Evolutionary conservation across 2,888 invertebrate species (phyloP).

Genomic region (Holacanthella duospinosa): DNA sequence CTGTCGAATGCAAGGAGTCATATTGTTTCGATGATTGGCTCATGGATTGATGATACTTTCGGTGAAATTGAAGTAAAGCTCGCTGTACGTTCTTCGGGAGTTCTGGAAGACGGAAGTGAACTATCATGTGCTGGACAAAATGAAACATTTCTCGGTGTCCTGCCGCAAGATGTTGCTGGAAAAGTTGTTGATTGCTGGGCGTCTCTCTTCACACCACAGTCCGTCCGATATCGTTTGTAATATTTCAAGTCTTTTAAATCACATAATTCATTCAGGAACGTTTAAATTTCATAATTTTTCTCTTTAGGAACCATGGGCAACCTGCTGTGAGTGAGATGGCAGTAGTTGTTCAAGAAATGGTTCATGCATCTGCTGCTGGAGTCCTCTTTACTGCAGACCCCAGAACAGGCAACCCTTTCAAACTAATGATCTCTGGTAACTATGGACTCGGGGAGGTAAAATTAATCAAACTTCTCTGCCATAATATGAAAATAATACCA

Average conservation of each 20-base stretch:
- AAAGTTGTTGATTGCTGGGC: constrained; percentile 68
- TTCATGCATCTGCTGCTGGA: constrained; percentile 56
- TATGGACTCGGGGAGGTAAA: constrained; percentile 71
- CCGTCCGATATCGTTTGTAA: constrained; percentile 66
- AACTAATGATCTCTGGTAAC: constrained; percentile 64
- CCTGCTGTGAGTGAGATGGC: constrained; percentile 58
- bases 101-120: constrained; percentile 69
- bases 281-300: constrained; percentile 10
- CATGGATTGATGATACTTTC: constrained; percentile 27
- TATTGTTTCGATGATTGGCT: constrained; percentile 38
- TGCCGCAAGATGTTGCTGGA: constrained; percentile 45
- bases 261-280: not conserved
- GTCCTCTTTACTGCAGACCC: constrained; percentile 75
- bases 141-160: constrained; percentile 61
- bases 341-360: constrained; percentile 70
- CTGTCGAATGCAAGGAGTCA: constrained; percentile 37
- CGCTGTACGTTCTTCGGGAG: constrained; percentile 60
- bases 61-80: constrained; percentile 40
- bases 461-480: not conserved
- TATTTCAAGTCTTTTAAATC: not conserved
- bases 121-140: constrained; percentile 76
- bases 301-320: constrained; percentile 59
- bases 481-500: constrained; percentile 3
- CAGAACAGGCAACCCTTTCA: constrained; percentile 55
- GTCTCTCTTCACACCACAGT: constrained; percentile 64